These are phyloP conservation scores for Caenorhabditis sulstoni DNA, from an alignment of 2,888 invertebrate genomes.

Conservation along the genomic window DNA sequence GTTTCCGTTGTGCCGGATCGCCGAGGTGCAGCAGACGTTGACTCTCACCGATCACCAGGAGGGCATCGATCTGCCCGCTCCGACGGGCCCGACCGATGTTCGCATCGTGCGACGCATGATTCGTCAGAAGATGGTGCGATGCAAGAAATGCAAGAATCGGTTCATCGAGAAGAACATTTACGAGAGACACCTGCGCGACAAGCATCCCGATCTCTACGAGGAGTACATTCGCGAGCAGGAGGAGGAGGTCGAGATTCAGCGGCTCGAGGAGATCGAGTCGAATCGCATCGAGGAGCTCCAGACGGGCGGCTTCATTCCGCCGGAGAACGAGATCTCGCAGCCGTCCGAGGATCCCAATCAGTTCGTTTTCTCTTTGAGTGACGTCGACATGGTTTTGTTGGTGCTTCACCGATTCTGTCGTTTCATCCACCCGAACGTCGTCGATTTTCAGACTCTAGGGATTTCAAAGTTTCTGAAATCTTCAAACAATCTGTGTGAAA, in stretches of 20 bases:
- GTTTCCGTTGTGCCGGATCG: conserved; percentile 25
- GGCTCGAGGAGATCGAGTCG: conserved; percentile 75
- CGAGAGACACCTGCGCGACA: conserved; percentile 78
- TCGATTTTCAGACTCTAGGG: too few species aligned
- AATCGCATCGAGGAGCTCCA: conserved; percentile 77
- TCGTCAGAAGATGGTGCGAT: conserved; percentile 78
- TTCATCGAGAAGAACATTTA: conserved; percentile 78
- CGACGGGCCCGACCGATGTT: conserved; percentile 45
- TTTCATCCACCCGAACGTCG: too few species aligned
- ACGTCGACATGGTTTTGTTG: too few species aligned
- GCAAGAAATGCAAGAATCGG: conserved; percentile 78
- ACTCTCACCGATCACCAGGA: conserved; percentile 21
- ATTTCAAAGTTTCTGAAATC: too few species aligned
- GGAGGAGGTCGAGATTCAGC: conserved; percentile 48
- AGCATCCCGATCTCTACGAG: conserved; percentile 76
- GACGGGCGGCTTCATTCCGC: conserved; percentile 80
- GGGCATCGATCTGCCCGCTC: conserved; percentile 39
- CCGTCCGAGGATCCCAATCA: conserved; percentile 33
- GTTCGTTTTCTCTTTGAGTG: too few species aligned
- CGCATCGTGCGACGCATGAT: conserved; percentile 33
- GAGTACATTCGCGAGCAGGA: conserved; percentile 76
- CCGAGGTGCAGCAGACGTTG: conserved; percentile 36
- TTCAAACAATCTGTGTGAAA: too few species aligned
- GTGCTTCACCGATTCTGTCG: too few species aligned
- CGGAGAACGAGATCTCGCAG: conserved; percentile 72